A percentile compares a stretch with the other conserved stretches of the same genome.
These are phyloP conservation scores for Trachymyrmex cornetzi DNA, from an alignment of 1,140 invertebrate species.

Conservation along the genomic window DNA sequence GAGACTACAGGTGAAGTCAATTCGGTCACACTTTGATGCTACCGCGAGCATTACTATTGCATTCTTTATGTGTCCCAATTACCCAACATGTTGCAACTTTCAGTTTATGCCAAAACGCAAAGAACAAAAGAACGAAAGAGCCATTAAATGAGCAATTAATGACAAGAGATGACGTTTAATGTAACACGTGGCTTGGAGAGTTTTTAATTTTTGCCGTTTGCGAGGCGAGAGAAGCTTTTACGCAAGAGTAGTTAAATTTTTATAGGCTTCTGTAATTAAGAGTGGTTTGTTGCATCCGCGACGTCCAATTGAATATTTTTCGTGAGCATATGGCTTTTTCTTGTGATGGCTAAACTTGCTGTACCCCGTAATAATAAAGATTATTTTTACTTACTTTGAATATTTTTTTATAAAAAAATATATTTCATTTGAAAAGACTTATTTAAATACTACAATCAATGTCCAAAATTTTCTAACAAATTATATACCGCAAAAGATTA, in stretches of 20 bases:
- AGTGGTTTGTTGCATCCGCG: constrained; percentile 21
- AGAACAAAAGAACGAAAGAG: constrained; percentile 1
- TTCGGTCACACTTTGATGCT: constrained; percentile 65
- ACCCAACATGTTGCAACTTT: constrained; percentile 40
- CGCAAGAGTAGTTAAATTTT: constrained; percentile 45
- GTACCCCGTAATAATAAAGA: not conserved
- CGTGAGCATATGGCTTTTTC: not conserved
- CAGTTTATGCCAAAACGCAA: constrained; percentile 24
- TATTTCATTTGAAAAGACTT: not conserved
- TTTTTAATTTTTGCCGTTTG: constrained; percentile 55
- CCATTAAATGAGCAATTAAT: constrained; percentile 38
- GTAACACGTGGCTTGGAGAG: constrained; percentile 20
- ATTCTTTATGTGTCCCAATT: constrained; percentile 39
- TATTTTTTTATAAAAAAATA: not conserved
- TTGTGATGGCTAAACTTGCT: not conserved
- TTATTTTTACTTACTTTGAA: not conserved
- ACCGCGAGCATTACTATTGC: constrained; percentile 27
- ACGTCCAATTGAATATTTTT: not conserved
- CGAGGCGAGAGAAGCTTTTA: constrained; percentile 48
- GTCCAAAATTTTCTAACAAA: not conserved
- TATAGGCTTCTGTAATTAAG: constrained; percentile 11
- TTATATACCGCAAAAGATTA: not conserved
- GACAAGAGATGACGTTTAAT: constrained; percentile 41
- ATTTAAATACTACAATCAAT: not conserved
- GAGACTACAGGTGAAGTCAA: constrained; percentile 63